phyloP scores from a whole-genome alignment of 2,113 vertebrate genomes.

The Regulus satrapa region DNA sequence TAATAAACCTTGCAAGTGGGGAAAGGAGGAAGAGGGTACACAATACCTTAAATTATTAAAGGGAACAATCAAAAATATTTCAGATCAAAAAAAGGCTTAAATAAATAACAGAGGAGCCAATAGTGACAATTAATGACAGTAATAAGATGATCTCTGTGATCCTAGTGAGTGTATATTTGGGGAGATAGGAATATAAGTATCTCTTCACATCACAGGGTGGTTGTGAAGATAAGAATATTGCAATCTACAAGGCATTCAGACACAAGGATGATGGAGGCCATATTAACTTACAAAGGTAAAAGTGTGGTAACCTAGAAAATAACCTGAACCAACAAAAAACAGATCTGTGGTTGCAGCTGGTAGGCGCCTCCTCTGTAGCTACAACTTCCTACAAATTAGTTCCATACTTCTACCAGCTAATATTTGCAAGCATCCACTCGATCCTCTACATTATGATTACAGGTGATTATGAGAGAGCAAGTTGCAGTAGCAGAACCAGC shows the following conservation, averaged over 20 bases:
- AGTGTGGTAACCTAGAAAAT: background rate
- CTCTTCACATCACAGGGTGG: background rate
- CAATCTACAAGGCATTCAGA: background rate
- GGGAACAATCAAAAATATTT: background rate
- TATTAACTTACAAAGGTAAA: background rate
- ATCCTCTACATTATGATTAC: accelerated
- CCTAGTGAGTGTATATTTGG: background rate
- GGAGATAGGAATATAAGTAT: background rate
- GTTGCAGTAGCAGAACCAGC: background rate
- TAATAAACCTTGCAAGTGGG: background rate
- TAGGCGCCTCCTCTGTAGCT: background rate
- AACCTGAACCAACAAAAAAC: background rate
- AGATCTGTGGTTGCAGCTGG: background rate
- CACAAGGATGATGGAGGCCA: background rate
- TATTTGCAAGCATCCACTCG: background rate
- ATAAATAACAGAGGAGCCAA: background rate
- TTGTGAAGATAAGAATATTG: background rate
- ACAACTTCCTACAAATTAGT: background rate
- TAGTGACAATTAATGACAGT: background rate
- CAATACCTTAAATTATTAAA: background rate
- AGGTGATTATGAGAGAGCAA: background rate
- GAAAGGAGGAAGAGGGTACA: background rate
- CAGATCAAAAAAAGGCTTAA: background rate
- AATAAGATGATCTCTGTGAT: background rate
- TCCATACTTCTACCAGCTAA: background rate